A percentile compares a stretch with the other conserved stretches of the same genome.
Conservation (phyloP, 1,140 invertebrate genomes). For the Chrysopa pallens region DNA sequence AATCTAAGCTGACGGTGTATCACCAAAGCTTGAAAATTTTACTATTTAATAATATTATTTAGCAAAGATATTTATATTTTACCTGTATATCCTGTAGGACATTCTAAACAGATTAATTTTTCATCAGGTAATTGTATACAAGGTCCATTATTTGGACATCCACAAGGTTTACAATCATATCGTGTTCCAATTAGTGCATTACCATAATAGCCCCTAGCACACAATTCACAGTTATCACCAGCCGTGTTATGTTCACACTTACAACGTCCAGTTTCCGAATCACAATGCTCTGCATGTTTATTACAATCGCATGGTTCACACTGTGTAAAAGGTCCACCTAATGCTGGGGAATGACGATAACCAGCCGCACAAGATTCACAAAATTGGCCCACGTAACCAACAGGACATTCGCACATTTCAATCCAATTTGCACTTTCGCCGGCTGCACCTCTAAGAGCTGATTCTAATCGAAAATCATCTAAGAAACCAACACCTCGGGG, state of each 20-base stretch:
- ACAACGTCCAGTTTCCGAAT: constrained; percentile 85
- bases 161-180: constrained; percentile 82
- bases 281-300: constrained; percentile 87
- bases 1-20: too few relatives aligned
- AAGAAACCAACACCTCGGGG: constrained; percentile 68
- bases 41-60: too few relatives aligned
- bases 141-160: constrained; percentile 83
- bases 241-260: constrained; percentile 94
- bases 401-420: constrained; percentile 84
- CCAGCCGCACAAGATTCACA: constrained; percentile 94
- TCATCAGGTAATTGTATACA: constrained; percentile 77
- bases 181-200: constrained; percentile 75
- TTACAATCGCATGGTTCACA: constrained; percentile 96
- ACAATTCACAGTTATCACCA: constrained; percentile 88
- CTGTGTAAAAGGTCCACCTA: constrained; percentile 77
- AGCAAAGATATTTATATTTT: constrained; percentile 15
- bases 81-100: constrained; percentile 83
- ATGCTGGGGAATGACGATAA: constrained; percentile 74
- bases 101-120: constrained; percentile 80
- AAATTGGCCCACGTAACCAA: constrained; percentile 78
- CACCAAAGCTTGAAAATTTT: too few relatives aligned
- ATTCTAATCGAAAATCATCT: constrained; percentile 73
- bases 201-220: constrained; percentile 86
- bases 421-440: constrained; percentile 77
- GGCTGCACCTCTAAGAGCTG: constrained; percentile 61